A percentile compares a stretch with the other conserved stretches of the same genome.
phyloP scores from a whole-genome alignment of 2,113 vertebrate genomes.

The Euleptes europaea region DNA sequence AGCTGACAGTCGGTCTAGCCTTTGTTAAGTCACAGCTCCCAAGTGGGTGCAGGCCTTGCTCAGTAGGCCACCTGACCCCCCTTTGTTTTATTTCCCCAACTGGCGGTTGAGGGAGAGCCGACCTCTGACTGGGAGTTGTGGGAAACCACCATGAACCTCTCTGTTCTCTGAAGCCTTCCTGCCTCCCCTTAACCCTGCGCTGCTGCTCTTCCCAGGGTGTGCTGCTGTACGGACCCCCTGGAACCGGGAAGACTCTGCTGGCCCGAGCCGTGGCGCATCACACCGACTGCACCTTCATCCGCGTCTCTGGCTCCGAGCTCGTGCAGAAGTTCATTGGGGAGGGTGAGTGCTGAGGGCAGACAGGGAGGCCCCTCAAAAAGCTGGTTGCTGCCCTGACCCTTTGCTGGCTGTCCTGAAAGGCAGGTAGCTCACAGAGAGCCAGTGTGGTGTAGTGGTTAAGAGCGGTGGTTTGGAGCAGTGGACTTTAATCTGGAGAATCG shows the following conservation, averaged over 20 bases:
- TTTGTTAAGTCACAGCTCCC: background rate
- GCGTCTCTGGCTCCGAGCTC: slow-evolving; percentile 96
- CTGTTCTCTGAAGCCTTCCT: background rate
- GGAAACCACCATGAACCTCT: background rate
- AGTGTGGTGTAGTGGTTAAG: no score
- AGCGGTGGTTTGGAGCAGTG: no score
- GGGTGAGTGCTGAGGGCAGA: slow-evolving; percentile 63
- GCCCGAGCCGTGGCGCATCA: slow-evolving; percentile 97
- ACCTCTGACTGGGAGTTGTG: background rate
- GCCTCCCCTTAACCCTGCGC: background rate
- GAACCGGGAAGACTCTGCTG: slow-evolving; percentile 95
- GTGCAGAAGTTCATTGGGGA: slow-evolving; percentile 99
- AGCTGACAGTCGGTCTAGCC: background rate
- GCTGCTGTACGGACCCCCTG: slow-evolving; percentile 94
- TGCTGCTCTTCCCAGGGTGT: slow-evolving; percentile 80
- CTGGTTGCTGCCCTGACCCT: background rate
- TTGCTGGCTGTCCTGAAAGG: background rate
- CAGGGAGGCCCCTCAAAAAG: fast-evolving
- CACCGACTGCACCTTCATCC: slow-evolving; percentile 98
- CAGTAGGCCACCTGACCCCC: background rate
- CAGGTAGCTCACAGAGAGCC: background rate
- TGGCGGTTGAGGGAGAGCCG: background rate
- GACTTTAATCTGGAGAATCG: no score
- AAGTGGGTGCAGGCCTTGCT: background rate
- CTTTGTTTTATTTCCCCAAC: background rate